phyloP scores from a whole-genome alignment of 1,140 invertebrate species.

The Drosophila kepulauana region DNA sequence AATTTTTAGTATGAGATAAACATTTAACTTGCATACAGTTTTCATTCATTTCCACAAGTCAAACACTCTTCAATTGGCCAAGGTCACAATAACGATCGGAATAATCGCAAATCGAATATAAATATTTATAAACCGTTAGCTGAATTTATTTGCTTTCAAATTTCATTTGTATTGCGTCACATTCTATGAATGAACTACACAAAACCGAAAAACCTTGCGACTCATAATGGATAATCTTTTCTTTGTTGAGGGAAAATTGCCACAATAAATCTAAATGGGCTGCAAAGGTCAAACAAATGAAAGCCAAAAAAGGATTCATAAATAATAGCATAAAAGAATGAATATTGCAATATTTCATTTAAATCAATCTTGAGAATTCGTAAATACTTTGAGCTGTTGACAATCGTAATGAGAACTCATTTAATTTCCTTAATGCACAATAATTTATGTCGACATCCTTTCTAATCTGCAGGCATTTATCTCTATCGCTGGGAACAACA shows the following conservation, averaged over 20 bases:
- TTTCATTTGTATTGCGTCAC: conserved; percentile 39
- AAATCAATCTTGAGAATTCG: not conserved
- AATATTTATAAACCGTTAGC: conserved; percentile 61
- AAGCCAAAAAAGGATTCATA: not conserved
- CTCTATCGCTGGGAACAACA: not conserved
- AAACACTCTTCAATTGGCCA: conserved; percentile 48
- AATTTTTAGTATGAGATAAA: conserved; percentile 24
- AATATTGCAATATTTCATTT: not conserved
- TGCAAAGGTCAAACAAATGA: not conserved
- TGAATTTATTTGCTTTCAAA: conserved; percentile 53
- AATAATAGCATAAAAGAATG: not conserved
- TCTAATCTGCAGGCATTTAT: conserved; percentile 7
- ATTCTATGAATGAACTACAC: conserved; percentile 34
- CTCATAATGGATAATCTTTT: conserved; percentile 26
- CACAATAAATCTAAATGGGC: conserved; percentile 5
- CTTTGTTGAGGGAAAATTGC: conserved; percentile 33
- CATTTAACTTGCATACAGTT: conserved; percentile 28
- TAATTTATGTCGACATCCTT: not conserved
- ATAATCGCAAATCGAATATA: conserved; percentile 37
- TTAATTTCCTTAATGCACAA: not conserved
- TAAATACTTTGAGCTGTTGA: not conserved
- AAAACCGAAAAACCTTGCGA: not conserved
- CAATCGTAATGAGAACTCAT: not conserved
- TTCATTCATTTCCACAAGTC: conserved; percentile 37
- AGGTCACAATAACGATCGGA: conserved; percentile 43